Percentiles rank a stretch among this genome's conserved stretches.
Conservation (phyloP, 1,140 invertebrate species). For the Colletes gigas region DNA sequence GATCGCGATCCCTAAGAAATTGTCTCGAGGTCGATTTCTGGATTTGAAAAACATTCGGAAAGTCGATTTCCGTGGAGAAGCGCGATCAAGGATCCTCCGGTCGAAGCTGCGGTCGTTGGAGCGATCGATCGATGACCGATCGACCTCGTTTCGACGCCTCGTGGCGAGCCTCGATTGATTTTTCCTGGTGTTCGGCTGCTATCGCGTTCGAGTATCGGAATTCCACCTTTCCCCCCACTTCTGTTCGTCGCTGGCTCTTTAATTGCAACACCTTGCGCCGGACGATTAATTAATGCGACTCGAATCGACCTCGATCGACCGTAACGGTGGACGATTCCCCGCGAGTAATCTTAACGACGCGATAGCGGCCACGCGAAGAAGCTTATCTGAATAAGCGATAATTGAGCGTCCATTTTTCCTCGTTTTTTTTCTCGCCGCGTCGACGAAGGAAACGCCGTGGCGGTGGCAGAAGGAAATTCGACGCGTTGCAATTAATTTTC, state of each 20-base stretch:
- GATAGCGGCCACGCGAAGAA: no score
- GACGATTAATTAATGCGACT: neutral
- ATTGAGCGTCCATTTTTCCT: no score
- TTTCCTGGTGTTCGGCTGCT: slow-evolving; percentile 9
- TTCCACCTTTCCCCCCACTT: neutral
- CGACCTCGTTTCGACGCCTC: slow-evolving; percentile 12
- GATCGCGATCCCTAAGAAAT: no score
- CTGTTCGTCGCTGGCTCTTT: neutral
- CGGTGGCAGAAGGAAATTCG: no score
- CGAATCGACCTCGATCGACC: neutral
- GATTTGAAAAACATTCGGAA: no score
- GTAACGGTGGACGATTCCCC: no score
- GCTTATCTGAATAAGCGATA: no score
- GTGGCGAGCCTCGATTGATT: slow-evolving; percentile 16
- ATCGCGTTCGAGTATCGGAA: neutral
- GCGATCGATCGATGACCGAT: slow-evolving; percentile 3
- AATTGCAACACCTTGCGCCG: slow-evolving; percentile 1
- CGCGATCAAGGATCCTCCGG: neutral
- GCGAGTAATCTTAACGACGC: no score
- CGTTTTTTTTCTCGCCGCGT: no score
- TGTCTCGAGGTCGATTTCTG: no score
- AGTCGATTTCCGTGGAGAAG: no score
- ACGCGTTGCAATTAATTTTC: neutral
- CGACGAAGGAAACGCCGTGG: no score
- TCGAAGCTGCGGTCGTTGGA: neutral